Conservation (phyloP, 2,888 invertebrate genomes). For the Nomada fucata region DNA sequence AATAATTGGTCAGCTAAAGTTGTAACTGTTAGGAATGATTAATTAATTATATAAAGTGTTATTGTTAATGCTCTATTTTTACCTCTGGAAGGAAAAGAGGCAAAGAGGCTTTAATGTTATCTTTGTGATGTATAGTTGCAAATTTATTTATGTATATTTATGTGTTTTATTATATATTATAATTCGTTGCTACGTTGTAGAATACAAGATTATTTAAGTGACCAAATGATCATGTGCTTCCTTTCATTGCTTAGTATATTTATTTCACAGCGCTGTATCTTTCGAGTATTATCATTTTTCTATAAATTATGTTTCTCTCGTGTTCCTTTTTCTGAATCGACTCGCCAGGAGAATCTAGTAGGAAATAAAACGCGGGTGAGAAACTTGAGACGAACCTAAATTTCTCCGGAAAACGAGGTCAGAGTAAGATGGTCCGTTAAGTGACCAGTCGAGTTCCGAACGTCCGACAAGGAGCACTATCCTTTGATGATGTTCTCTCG, state of each 20-base stretch:
- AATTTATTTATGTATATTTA: background rate
- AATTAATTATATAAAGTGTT: background rate
- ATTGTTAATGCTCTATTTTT: background rate
- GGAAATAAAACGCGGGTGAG: constrained; percentile 47
- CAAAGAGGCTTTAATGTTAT: background rate
- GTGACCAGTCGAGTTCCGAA: constrained; percentile 76
- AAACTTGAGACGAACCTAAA: constrained; percentile 70
- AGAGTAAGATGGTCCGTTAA: constrained; percentile 73
- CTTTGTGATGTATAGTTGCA: background rate
- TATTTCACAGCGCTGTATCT: background rate
- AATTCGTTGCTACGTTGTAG: background rate
- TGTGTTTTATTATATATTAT: too few species aligned
- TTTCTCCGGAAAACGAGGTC: constrained; percentile 82
- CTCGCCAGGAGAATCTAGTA: background rate
- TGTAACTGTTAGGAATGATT: constrained; percentile 24
- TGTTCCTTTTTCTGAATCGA: constrained; percentile 6
- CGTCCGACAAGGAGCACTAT: constrained; percentile 68
- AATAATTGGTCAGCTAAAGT: constrained; percentile 71
- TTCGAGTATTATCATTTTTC: background rate
- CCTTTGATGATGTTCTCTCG: constrained; percentile 63
- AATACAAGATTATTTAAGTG: background rate
- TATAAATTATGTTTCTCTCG: constrained; percentile 1
- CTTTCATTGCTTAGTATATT: background rate
- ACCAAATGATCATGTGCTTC: too few species aligned
- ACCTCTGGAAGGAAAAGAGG: too few species aligned